Percentiles rank a stretch among this genome's conserved stretches.
Conservation (phyloP, 2,113 vertebrate genomes). For the Piprites chloris region DNA sequence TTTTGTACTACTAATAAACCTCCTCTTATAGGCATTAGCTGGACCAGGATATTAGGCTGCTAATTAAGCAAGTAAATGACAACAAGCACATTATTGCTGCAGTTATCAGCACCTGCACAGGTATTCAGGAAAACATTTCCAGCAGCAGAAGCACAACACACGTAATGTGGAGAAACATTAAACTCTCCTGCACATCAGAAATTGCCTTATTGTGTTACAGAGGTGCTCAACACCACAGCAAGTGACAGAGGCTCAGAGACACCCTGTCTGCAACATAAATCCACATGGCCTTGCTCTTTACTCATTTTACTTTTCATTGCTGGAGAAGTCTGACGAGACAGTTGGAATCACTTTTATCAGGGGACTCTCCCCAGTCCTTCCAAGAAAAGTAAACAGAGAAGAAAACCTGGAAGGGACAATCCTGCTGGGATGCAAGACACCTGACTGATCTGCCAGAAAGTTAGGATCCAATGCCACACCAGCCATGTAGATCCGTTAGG, state of each 20-base stretch:
- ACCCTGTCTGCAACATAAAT: neutral
- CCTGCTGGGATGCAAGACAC: neutral
- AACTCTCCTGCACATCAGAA: neutral
- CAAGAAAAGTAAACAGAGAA: neutral
- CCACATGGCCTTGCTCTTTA: accelerated
- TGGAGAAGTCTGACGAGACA: neutral
- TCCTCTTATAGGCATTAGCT: conserved; percentile 44
- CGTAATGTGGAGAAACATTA: neutral
- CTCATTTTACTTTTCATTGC: accelerated
- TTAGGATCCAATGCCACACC: neutral
- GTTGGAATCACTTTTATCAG: neutral
- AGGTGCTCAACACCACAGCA: neutral
- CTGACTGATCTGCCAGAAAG: neutral
- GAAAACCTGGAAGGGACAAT: neutral
- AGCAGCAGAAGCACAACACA: neutral
- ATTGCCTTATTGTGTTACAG: neutral
- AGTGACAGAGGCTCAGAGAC: neutral
- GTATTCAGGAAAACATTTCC: neutral
- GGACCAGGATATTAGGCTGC: conserved; percentile 60
- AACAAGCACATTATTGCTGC: neutral
- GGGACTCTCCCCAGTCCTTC: neutral
- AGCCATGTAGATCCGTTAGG: neutral
- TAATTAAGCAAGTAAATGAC: conserved; percentile 65
- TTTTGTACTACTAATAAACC: conserved; percentile 51
- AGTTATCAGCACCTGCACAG: conserved; percentile 22